Conservation (phyloP, 2,797 vertebrate species). For the Zenarchopterus dispar region DNA sequence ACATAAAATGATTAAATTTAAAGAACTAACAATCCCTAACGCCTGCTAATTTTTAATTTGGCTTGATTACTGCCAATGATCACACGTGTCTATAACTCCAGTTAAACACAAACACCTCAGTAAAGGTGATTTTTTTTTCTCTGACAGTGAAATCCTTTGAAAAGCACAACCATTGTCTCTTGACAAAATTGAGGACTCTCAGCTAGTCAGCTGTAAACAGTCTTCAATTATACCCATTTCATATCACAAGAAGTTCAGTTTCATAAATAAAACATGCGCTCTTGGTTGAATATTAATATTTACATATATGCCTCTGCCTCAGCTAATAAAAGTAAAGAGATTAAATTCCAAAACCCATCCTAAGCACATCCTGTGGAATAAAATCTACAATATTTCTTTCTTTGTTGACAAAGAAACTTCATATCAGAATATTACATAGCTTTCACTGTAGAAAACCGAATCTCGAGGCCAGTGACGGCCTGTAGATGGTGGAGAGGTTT, state of each 20-base stretch:
- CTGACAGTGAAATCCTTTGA: slow-evolving; percentile 29
- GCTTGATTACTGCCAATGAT: neutral
- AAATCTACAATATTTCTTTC: slow-evolving; percentile 5
- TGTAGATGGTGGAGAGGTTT: neutral
- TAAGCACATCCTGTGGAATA: slow-evolving; percentile 24
- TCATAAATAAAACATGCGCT: slow-evolving; percentile 74
- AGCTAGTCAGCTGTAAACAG: slow-evolving; percentile 62
- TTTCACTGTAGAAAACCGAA: slow-evolving; percentile 1
- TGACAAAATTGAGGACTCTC: slow-evolving; percentile 47
- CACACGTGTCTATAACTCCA: too few relatives aligned
- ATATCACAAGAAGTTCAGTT: slow-evolving; percentile 68
- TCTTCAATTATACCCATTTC: slow-evolving; percentile 67
- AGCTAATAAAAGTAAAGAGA: slow-evolving; percentile 64
- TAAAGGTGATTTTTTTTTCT: slow-evolving; percentile 16
- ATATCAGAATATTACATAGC: slow-evolving; percentile 14
- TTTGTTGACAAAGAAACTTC: slow-evolving; percentile 16
- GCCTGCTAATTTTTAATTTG: neutral
- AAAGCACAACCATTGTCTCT: slow-evolving; percentile 53
- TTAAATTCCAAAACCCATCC: slow-evolving; percentile 41
- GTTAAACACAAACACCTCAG: slow-evolving; percentile 15
- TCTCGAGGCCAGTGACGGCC: slow-evolving; percentile 14
- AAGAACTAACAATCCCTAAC: neutral
- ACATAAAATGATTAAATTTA: neutral
- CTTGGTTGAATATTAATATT: slow-evolving; percentile 69
- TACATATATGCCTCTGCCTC: slow-evolving; percentile 32